A percentile compares a stretch with the other conserved stretches of the same genome.
These are phyloP conservation scores for Cremastobaeus sp. DNA, from an alignment of 2,888 invertebrate genomes.

Conservation along the genomic window DNA sequence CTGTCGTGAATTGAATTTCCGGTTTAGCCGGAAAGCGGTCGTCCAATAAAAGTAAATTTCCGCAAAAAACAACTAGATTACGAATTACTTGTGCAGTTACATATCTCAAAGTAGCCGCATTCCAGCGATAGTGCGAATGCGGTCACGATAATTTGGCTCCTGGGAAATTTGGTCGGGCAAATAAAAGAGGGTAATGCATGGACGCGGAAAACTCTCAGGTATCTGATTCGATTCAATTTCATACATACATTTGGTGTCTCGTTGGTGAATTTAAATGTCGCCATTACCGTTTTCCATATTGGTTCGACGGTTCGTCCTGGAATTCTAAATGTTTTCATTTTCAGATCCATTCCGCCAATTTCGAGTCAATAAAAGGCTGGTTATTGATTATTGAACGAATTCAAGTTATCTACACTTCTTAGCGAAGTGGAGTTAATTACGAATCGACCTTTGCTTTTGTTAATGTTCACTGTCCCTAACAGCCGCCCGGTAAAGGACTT, in stretches of 20 bases:
- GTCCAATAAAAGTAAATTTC: slow-evolving; percentile 6
- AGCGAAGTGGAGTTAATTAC: no score
- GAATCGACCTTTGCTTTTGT: no score
- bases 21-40: slow-evolving; percentile 1
- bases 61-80: not conserved
- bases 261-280: not conserved
- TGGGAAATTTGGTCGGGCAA: slow-evolving; percentile 23
- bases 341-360: no score
- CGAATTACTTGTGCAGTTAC: slow-evolving; percentile 6
- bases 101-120: not conserved
- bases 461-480: no score
- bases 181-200: slow-evolving; percentile 16
- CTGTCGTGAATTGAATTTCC: slow-evolving; percentile 11
- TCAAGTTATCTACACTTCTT: no score
- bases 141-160: slow-evolving; percentile 11
- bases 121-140: not conserved
- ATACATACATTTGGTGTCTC: slow-evolving; percentile 1
- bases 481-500: slow-evolving; percentile 15
- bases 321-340: no score
- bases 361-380: no score
- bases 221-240: slow-evolving; percentile 23
- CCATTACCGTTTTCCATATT: not conserved
- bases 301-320: no score
- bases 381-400: no score
- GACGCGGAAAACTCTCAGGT: not conserved